Percentiles rank a stretch among this genome's conserved stretches.
These are phyloP conservation scores for Scolopax rusticola DNA, from an alignment of 2,797 vertebrate species.

Conservation along the genomic window DNA sequence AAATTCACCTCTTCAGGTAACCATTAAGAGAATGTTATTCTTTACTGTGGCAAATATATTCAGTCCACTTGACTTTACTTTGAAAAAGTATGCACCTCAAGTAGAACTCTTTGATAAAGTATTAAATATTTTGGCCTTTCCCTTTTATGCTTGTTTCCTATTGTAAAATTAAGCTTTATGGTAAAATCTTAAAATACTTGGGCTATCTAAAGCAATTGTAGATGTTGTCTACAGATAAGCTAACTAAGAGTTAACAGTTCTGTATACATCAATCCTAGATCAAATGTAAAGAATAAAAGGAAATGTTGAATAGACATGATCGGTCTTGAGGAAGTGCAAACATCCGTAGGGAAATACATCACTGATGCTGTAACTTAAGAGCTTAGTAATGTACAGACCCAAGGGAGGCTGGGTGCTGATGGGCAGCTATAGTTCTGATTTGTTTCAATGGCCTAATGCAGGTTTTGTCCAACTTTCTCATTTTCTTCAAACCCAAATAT, in stretches of 20 bases:
- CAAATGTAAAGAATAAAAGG: conserved; percentile 7
- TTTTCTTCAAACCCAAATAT: neutral
- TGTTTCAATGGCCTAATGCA: neutral
- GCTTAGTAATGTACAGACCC: neutral
- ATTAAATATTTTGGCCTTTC: neutral
- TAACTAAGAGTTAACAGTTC: neutral
- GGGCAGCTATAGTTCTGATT: neutral
- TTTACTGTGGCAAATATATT: neutral
- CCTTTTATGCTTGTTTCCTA: neutral
- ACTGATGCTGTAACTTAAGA: neutral
- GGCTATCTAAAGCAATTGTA: neutral
- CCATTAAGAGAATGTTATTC: neutral
- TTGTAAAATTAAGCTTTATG: neutral
- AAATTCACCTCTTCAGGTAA: neutral
- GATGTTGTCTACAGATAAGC: neutral
- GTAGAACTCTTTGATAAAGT: neutral
- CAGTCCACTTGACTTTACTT: neutral
- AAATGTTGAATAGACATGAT: neutral
- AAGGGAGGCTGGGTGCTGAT: neutral
- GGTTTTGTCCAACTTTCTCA: neutral
- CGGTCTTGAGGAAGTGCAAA: neutral
- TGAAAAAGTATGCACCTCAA: neutral
- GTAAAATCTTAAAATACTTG: neutral
- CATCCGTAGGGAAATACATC: neutral
- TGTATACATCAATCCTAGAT: neutral